phyloP scores from a whole-genome alignment of 2,113 vertebrate genomes.

The Cynoglossus semilaevis region DNA sequence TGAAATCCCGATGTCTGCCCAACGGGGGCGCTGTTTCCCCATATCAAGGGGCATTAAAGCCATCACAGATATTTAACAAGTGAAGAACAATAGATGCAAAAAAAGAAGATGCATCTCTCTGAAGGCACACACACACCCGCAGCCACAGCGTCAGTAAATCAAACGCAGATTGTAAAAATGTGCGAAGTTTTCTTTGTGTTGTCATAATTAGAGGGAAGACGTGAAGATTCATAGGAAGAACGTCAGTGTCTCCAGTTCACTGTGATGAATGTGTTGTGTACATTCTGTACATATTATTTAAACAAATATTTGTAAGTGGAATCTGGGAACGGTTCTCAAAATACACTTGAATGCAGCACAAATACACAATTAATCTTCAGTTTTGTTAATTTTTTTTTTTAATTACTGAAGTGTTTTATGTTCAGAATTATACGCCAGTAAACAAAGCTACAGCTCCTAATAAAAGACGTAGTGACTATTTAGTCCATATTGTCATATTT shows the following conservation, averaged over 20 bases:
- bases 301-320: no score
- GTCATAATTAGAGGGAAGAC: constrained; percentile 6
- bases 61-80: constrained; percentile 16
- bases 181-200: constrained; percentile 8
- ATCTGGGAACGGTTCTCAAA: no score
- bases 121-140: constrained; percentile 1
- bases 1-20: constrained; percentile 48
- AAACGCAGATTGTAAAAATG: constrained; percentile 4
- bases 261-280: constrained; percentile 12
- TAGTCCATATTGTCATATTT: no score
- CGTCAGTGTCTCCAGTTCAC: neutral
- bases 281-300: neutral
- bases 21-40: constrained; percentile 79
- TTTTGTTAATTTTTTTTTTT: no score
- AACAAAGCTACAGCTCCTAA: no score
- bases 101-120: neutral
- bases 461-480: no score
- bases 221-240: constrained; percentile 11
- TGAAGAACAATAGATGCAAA: neutral
- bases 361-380: no score
- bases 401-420: no score
- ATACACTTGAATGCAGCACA: no score
- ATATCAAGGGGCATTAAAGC: constrained; percentile 41
- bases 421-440: no score
- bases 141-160: constrained; percentile 3